Percentiles rank a stretch among this genome's conserved stretches.
These are phyloP conservation scores for Galaxea fascicularis DNA, from an alignment of 92 coral and sea anemone species.

Conservation along the genomic window DNA sequence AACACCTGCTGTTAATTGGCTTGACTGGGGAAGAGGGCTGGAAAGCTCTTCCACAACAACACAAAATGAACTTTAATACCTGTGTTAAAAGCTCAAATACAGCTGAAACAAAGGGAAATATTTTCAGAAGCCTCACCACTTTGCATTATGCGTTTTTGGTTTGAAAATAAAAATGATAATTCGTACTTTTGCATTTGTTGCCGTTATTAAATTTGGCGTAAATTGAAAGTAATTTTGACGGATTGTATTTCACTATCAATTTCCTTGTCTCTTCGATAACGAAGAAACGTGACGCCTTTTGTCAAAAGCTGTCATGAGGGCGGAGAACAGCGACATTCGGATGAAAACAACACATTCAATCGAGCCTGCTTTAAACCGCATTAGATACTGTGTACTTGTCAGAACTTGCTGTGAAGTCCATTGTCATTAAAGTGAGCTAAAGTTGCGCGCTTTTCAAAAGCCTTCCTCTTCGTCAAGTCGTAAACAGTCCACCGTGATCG, in stretches of 20 bases:
- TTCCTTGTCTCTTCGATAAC: constrained; percentile 93
- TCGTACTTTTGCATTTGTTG: constrained; percentile 37
- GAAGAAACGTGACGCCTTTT: constrained; percentile 92
- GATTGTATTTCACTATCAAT: constrained; percentile 96
- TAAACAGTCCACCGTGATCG: constrained; percentile 33
- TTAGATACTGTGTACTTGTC: constrained; percentile 87
- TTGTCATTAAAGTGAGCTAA: constrained; percentile 76
- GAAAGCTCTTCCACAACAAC: constrained; percentile 74
- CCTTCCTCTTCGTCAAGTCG: constrained; percentile 12
- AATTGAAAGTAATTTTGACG: constrained; percentile 87
- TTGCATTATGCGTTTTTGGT: constrained; percentile 22
- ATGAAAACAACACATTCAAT: constrained; percentile 89
- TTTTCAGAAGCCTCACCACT: constrained; percentile 42
- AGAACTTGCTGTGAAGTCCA: constrained; percentile 74
- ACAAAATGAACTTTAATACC: constrained; percentile 85
- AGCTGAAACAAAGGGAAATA: constrained; percentile 70
- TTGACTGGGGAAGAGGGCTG: constrained; percentile 69
- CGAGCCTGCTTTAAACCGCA: constrained; percentile 93
- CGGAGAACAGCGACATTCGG: constrained; percentile 95
- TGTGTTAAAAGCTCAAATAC: constrained; percentile 88
- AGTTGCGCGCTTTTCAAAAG: constrained; percentile 64
- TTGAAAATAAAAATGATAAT: neutral
- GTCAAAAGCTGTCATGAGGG: constrained; percentile 95
- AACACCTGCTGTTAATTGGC: constrained; percentile 99
- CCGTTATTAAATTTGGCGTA: constrained; percentile 83